Evolutionary conservation across 2,888 invertebrate species (phyloP).

Genomic region (Drosophila fulvimacula): DNA sequence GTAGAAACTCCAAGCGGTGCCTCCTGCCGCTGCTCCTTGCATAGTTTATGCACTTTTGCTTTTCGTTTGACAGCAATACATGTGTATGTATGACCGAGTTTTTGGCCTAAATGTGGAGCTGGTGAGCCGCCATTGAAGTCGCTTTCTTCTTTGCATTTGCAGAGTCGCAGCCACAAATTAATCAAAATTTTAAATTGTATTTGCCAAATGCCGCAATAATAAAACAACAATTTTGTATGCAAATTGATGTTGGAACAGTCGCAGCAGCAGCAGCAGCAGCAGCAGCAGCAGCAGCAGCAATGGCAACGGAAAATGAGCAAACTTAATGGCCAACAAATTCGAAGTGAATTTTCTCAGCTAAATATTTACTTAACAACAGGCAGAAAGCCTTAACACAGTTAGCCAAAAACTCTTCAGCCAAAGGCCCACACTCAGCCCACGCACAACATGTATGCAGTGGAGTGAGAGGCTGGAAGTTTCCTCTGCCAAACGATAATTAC

Average conservation of each 20-base stretch:
- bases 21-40: background rate
- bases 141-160: no score
- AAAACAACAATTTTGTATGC: slow-evolving; percentile 71
- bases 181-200: slow-evolving; percentile 75
- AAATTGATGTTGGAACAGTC: slow-evolving; percentile 63
- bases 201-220: slow-evolving; percentile 55
- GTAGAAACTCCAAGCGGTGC: slow-evolving; percentile 36
- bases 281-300: slow-evolving; percentile 25
- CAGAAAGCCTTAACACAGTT: slow-evolving; percentile 52
- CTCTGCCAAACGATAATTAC: slow-evolving; percentile 4
- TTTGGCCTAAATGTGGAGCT: slow-evolving; percentile 10
- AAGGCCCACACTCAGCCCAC: background rate
- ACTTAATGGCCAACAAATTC: slow-evolving; percentile 79
- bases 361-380: slow-evolving; percentile 64
- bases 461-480: slow-evolving; percentile 13
- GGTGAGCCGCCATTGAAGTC: slow-evolving; percentile 12
- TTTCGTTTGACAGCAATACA: slow-evolving; percentile 67
- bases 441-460: slow-evolving; percentile 13
- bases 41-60: slow-evolving; percentile 78
- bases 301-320: slow-evolving; percentile 49
- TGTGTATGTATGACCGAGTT: slow-evolving; percentile 74
- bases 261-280: slow-evolving; percentile 6
- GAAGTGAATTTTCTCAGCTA: slow-evolving; percentile 59
- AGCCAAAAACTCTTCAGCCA: slow-evolving; percentile 13
- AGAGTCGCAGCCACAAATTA: slow-evolving; percentile 56